These are phyloP conservation scores for Drosophila bocqueti DNA, from an alignment of 1,140 invertebrate species.

Conservation along the genomic window DNA sequence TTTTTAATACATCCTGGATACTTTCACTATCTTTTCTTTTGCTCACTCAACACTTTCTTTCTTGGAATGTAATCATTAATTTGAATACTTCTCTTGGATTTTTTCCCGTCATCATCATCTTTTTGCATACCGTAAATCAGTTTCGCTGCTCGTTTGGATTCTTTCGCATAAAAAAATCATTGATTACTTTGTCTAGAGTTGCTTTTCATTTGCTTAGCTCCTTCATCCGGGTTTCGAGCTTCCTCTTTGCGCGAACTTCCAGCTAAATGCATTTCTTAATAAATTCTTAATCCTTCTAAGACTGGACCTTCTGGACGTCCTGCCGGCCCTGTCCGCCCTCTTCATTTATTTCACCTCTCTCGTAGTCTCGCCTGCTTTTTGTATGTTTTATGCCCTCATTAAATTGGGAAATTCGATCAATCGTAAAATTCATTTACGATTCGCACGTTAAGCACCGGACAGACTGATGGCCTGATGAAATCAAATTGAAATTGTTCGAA, in stretches of 20 bases:
- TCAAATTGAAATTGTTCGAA: slow-evolving; percentile 47
- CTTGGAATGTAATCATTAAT: slow-evolving; percentile 42
- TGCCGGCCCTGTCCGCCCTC: slow-evolving; percentile 10
- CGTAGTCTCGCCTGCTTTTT: slow-evolving; percentile 2
- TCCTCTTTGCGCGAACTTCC: background rate
- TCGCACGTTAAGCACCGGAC: slow-evolving; percentile 29
- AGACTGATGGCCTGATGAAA: slow-evolving; percentile 23
- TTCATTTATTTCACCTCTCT: slow-evolving; percentile 43
- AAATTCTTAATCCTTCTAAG: slow-evolving; percentile 57
- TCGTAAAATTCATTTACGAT: slow-evolving; percentile 67
- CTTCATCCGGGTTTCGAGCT: slow-evolving; percentile 9
- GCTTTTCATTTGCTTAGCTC: slow-evolving; percentile 54
- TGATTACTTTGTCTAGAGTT: slow-evolving; percentile 66
- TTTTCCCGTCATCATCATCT: slow-evolving; percentile 2
- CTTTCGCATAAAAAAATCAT: slow-evolving; percentile 29
- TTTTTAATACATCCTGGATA: slow-evolving; percentile 11
- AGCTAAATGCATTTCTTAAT: slow-evolving; percentile 63
- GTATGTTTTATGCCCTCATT: slow-evolving; percentile 47
- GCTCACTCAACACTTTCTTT: slow-evolving; percentile 4
- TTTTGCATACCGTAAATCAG: slow-evolving; percentile 37
- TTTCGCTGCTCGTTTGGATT: slow-evolving; percentile 51
- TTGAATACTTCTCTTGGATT: slow-evolving; percentile 14
- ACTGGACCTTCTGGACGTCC: background rate
- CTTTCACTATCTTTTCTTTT: slow-evolving; percentile 9
- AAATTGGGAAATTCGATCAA: slow-evolving; percentile 64